Evolutionary conservation across 1,140 invertebrate genomes (phyloP).

Genomic region (Aricia agestis): DNA sequence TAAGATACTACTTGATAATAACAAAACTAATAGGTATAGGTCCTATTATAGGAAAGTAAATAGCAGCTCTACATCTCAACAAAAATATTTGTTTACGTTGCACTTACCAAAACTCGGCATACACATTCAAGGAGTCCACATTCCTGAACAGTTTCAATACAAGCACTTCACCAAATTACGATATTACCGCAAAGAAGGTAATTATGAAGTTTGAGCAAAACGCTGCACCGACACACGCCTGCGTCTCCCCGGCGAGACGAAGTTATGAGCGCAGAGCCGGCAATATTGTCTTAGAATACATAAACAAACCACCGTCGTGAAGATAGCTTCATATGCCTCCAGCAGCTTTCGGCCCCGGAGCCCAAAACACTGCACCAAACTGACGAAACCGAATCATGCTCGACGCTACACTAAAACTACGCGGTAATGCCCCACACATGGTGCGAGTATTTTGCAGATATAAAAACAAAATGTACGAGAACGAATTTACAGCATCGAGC

Average conservation of each 20-base stretch:
- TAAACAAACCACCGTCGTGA: constrained; percentile 70
- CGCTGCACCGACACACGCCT: constrained; percentile 17
- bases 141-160: no score
- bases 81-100: no score
- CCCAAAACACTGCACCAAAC: constrained; percentile 3
- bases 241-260: constrained; percentile 45
- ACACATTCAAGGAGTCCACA: no score
- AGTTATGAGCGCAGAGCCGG: constrained; percentile 40
- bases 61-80: no score
- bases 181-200: no score
- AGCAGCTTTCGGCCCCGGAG: constrained; percentile 11
- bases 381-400: not conserved
- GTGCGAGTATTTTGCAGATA: constrained; percentile 7
- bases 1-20: no score
- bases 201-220: not conserved
- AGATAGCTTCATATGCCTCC: constrained; percentile 49
- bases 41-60: no score
- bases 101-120: no score
- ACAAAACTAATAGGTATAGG: no score
- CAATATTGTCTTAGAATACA: constrained; percentile 71
- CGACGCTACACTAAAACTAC: not conserved
- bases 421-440: not conserved
- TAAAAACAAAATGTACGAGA: constrained; percentile 9
- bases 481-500: constrained; percentile 26
- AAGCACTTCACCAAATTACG: not conserved